phyloP scores from a whole-genome alignment of 2,888 invertebrate species.

The Xylota segnis region DNA sequence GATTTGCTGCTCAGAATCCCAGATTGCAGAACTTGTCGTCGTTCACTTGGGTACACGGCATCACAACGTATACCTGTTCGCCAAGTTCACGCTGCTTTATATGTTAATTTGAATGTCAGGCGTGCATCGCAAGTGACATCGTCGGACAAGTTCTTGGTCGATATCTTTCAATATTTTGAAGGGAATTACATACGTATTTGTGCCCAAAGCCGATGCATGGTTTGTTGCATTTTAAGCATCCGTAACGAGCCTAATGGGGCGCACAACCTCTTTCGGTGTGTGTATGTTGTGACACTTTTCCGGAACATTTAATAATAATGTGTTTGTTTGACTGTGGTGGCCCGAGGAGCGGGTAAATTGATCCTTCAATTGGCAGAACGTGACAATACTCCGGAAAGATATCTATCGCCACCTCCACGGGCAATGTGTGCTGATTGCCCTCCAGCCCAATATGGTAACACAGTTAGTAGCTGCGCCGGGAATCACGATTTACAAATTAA shows the following conservation, averaged over 20 bases:
- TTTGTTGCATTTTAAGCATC: constrained; percentile 60
- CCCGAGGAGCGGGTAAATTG: constrained; percentile 57
- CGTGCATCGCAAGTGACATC: constrained; percentile 72
- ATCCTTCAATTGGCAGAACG: constrained; percentile 76
- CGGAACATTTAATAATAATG: constrained; percentile 45
- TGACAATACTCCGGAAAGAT: constrained; percentile 71
- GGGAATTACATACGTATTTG: constrained; percentile 47
- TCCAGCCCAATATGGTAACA: constrained; percentile 72
- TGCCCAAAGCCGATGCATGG: constrained; percentile 21
- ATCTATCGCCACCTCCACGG: constrained; percentile 68
- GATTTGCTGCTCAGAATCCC: constrained; percentile 50
- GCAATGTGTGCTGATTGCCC: constrained; percentile 65
- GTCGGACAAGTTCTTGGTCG: constrained; percentile 68
- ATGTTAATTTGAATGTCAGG: constrained; percentile 75
- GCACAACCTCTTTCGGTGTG: constrained; percentile 42
- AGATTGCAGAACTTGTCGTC: constrained; percentile 49
- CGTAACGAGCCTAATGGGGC: constrained; percentile 66
- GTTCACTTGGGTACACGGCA: constrained; percentile 39
- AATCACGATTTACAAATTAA: constrained; percentile 77
- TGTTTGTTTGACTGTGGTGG: constrained; percentile 8
- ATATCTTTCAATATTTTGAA: constrained; percentile 75
- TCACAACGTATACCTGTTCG: constrained; percentile 23
- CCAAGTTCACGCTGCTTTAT: constrained; percentile 50
- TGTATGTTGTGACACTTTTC: constrained; percentile 58
- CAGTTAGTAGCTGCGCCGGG: constrained; percentile 64